Evolutionary conservation across 2,888 invertebrate species (phyloP), one percentile per base, ranked within the genome.

Genomic region (Rugalucina vietnamica): DNA sequence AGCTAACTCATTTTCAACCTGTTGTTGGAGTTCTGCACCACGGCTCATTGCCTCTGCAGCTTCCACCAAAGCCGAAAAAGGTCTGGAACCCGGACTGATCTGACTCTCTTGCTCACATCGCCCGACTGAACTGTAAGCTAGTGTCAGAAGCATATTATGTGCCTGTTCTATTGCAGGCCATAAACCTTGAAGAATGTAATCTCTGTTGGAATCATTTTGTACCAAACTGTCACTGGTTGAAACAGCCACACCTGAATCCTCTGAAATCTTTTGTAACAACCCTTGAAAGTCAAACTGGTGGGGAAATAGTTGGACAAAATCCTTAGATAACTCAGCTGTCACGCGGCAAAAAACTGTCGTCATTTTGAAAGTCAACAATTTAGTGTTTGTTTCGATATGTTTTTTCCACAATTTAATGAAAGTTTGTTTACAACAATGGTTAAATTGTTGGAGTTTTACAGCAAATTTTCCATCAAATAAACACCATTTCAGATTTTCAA

Each of bases 91-190:
- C 5, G 65, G 74, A 24, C 69, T 39, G 8, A 65, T 54, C 12
- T 50, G 36, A 32, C 60, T 70, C n/a, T 71, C 77, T 27, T 49
- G 74, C 29, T 80, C 82, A 29, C 82, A 74, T 29, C 73, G 36
- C 27, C 78, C 71, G 14, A 82, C 70, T 8, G 81, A 71, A 24
- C 89, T 89, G 79, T 90, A 89, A 2, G 89, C 81, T 21, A 88
- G 76, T n/a, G 88, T 89, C 10, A 86, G 85, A 14, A 91, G 82
- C 74, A 90, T 85, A 34, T 78, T 88, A 76, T 89, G 86, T 3
- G 89, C 89, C 39, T 87, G 78, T 32, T 87, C 89, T 65, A 91
- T 86, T n/a, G 85, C 78, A 21, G 79, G 29, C 91, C 91, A 91
- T 12, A 89, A 75, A 29, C 91, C 91, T 72, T 90, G 86, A 27